Percentiles rank a stretch among this genome's conserved stretches.
These are phyloP conservation scores for Erebia aethiops DNA, from an alignment of 2,888 invertebrate genomes.

Conservation along the genomic window DNA sequence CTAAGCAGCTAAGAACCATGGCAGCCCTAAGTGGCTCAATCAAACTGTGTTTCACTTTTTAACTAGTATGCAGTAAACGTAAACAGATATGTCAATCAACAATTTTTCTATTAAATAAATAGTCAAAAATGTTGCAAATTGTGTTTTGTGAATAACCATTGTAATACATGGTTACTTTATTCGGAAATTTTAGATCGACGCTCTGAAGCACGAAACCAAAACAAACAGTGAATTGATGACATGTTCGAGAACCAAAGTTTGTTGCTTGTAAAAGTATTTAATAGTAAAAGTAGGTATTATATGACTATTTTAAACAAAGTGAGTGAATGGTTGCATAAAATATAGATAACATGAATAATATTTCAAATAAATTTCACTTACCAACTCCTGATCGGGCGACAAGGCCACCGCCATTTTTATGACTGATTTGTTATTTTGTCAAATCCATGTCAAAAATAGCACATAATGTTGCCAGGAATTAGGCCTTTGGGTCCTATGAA, in stretches of 20 bases:
- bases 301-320: constrained; percentile 2
- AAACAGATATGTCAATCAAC: not conserved
- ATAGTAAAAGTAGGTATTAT: not conserved
- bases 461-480: constrained; percentile 4
- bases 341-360: constrained; percentile 36
- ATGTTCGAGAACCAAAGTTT: constrained; percentile 59
- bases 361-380: constrained; percentile 70
- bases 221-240: constrained; percentile 76
- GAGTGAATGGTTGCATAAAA: not conserved
- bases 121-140: not conserved
- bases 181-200: constrained; percentile 9
- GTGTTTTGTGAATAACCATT: not conserved
- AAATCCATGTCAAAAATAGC: constrained; percentile 2
- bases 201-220: constrained; percentile 64
- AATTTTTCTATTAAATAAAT: not conserved
- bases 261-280: not conserved
- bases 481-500: too few species aligned
- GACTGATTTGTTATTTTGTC: constrained; percentile 41
- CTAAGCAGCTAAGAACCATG: not conserved
- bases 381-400: constrained; percentile 90
- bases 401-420: constrained; percentile 87
- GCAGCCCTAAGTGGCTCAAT: not conserved
- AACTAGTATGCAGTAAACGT: not conserved
- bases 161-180: not conserved
- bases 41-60: constrained; percentile 10